Evolutionary conservation across 2,113 vertebrate genomes (phyloP).

Genomic region (Phrynosoma platyrhinos): DNA sequence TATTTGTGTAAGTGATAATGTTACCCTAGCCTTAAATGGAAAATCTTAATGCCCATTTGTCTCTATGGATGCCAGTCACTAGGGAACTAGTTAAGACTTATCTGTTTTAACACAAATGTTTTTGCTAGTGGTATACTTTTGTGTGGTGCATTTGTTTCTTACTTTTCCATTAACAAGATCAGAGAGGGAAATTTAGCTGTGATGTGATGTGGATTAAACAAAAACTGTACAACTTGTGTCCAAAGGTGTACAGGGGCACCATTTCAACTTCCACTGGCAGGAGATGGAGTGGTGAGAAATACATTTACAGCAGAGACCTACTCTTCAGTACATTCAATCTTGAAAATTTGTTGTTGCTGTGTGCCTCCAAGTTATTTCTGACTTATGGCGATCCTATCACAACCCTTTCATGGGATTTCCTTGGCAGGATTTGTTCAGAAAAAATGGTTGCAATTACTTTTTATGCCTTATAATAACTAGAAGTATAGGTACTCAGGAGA

Average conservation of each 20-base stretch:
- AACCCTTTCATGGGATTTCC: too few species aligned
- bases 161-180: background rate
- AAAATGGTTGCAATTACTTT: background rate
- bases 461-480: background rate
- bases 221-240: background rate
- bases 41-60: fast-evolving
- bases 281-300: too few species aligned
- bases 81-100: constrained; percentile 1
- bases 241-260: background rate
- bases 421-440: too few species aligned
- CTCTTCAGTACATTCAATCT: background rate
- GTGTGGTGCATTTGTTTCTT: background rate
- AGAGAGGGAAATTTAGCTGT: background rate
- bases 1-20: constrained; percentile 12
- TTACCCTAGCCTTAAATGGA: background rate
- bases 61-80: background rate
- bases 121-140: background rate
- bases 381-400: too few species aligned
- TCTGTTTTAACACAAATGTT: background rate
- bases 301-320: background rate
- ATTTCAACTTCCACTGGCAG: background rate
- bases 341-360: too few species aligned
- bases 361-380: too few species aligned
- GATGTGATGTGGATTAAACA: background rate
- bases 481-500: background rate